Base-by-base conservation (phyloP, 2,888 invertebrate species). In the Villa cingulata region DNA sequence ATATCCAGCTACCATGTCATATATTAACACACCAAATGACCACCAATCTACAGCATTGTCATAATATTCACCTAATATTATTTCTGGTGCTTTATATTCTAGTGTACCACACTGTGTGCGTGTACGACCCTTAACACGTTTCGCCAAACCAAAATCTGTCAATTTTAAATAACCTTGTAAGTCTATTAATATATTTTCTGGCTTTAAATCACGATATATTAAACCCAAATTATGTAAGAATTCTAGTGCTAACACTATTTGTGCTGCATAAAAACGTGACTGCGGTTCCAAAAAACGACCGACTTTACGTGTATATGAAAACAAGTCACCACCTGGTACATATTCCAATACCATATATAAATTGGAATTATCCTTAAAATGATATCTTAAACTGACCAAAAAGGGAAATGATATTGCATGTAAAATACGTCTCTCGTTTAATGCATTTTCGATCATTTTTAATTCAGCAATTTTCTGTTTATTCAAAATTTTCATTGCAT, bases 11-110 rank as follows among this genome's bases (percentile, higher is more conserved):
- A 94, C 92, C 95, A 96, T 96, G 75, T 96, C 95, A 69, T 95
- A 96, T 43, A 96, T 91, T 51, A 91, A 75, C 6, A 95, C 94
- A n/a, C 95, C 95, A 29, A 99, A 78, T 37, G 97, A 97, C 97
- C 97, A 98, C 97, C 97, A 98, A 67, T 98, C 97, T 38, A 98
- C 97, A 16, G 97, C 97, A 70, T 96, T 96, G 74, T 96, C 97
- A 73, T 97, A 97, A 48, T 87, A 88, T 71, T 88, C 89, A 68
- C 86, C 86, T 52, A 88, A 78, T 61, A 89, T 88, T 52, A 89
- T 89, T 68, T 89, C 89, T 1, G 89, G 89, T 41, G 89, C 88
- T 46, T 88, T 75, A 67, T 89, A 89, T 70, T 98, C 98, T 18
- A 98, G 98, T 38, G 98, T 99, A 51, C 98, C 98, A 72, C 98